phyloP scores from a whole-genome alignment of 2,797 vertebrate genomes.

The Bradypus variegatus region DNA sequence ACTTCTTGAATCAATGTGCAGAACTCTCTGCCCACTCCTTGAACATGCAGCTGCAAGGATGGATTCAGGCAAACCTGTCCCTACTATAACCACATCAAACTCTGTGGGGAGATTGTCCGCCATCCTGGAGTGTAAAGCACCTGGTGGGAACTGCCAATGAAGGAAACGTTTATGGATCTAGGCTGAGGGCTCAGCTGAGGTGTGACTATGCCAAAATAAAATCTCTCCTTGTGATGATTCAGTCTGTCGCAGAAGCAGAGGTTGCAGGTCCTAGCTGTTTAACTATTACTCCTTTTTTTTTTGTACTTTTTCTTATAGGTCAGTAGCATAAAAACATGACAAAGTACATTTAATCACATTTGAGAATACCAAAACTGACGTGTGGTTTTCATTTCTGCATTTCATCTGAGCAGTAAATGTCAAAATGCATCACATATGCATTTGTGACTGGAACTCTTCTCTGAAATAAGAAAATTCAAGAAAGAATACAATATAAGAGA shows the following conservation, averaged over 20 bases:
- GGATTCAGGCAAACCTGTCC: conserved; percentile 93
- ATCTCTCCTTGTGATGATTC: conserved; percentile 18
- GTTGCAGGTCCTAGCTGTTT: conserved; percentile 34
- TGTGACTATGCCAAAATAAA: neutral
- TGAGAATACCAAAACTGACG: conserved; percentile 32
- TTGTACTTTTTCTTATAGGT: neutral
- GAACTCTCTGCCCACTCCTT: conserved; percentile 88
- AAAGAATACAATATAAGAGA: conserved; percentile 45
- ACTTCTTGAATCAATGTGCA: conserved; percentile 88
- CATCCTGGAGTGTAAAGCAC: conserved; percentile 76
- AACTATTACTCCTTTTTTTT: neutral
- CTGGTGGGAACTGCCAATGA: conserved; percentile 26
- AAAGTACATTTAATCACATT: conserved; percentile 47
- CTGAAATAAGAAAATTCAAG: conserved; percentile 55
- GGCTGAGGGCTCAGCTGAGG: neutral
- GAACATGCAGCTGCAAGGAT: conserved; percentile 92
- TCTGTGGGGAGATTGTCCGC: conserved; percentile 84
- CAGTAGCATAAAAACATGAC: conserved; percentile 50
- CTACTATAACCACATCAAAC: conserved; percentile 90
- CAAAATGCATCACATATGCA: conserved; percentile 46
- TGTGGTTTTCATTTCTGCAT: conserved; percentile 45
- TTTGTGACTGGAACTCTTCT: conserved; percentile 62
- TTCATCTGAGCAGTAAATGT: conserved; percentile 53
- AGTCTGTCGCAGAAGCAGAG: conserved; percentile 9
- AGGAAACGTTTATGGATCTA: neutral